Percentiles rank a stretch among this genome's conserved stretches.
Evolutionary conservation across 2,797 vertebrate species (phyloP).

Genomic region (Lophotriccus pileatus): DNA sequence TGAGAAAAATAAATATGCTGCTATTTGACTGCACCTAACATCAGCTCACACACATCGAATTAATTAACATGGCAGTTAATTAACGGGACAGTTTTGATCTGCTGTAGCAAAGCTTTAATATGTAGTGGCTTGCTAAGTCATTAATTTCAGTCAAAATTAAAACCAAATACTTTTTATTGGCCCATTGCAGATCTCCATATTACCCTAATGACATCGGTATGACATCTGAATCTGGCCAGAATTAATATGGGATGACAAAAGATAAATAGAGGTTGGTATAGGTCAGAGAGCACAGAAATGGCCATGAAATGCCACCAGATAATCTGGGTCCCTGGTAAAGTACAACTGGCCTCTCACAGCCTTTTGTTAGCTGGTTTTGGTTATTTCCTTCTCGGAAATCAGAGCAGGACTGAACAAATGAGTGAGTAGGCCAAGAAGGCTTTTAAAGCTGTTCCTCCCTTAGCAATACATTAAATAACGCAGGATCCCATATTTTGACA

Average conservation of each 20-base stretch:
- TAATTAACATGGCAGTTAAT: conserved; percentile 62
- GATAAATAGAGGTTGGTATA: background rate
- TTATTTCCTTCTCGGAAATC: background rate
- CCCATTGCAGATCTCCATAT: background rate
- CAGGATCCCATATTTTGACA: background rate
- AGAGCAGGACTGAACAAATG: background rate
- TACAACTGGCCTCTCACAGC: background rate
- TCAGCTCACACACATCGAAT: background rate
- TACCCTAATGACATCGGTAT: background rate
- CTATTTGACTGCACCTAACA: conserved; percentile 10
- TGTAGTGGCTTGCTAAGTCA: background rate
- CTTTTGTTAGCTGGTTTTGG: background rate
- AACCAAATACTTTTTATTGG: background rate
- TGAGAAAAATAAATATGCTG: background rate
- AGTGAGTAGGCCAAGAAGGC: background rate
- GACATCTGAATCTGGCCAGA: background rate
- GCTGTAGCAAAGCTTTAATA: conserved; percentile 44
- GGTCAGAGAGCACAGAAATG: background rate
- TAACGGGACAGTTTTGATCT: conserved; percentile 60
- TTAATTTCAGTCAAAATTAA: conserved; percentile 29
- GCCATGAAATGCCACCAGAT: background rate
- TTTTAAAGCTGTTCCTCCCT: background rate
- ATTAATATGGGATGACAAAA: background rate
- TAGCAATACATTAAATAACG: background rate
- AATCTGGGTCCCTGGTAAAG: background rate